Evolutionary conservation across 2,113 vertebrate species (phyloP).

Genomic region (Gambusia affinis): DNA sequence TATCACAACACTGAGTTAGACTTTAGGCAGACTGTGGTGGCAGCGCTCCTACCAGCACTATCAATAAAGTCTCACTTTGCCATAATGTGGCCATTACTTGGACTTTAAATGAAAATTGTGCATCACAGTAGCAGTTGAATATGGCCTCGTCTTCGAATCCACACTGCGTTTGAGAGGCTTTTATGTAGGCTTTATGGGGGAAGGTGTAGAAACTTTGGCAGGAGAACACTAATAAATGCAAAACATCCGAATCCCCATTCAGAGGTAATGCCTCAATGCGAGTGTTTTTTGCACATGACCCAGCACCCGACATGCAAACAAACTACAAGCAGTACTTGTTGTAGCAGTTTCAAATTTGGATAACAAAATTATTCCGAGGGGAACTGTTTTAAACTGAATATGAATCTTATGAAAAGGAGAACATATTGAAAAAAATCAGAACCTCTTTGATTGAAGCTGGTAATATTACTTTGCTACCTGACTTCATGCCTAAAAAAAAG

Average conservation of each 20-base stretch:
- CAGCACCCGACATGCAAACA: not conserved
- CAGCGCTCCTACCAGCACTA: conserved; percentile 9
- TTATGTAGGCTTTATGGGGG: not conserved
- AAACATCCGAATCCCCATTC: not conserved
- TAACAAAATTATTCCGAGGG: not conserved
- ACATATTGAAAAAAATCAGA: not conserved
- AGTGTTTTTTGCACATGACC: not conserved
- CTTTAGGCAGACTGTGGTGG: conserved; percentile 30
- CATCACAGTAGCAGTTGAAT: conserved; percentile 17
- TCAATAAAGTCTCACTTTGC: conserved; percentile 50
- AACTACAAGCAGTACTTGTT: not conserved
- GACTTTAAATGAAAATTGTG: conserved; percentile 41
- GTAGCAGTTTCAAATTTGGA: not conserved
- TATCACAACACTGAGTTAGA: conserved; percentile 51
- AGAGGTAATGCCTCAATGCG: not conserved
- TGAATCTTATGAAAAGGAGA: not conserved
- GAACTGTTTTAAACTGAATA: not conserved
- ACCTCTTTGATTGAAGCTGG: too few relatives aligned
- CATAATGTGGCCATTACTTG: conserved; percentile 53
- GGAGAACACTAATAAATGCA: not conserved
- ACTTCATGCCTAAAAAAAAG: too few relatives aligned
- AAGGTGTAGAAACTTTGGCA: not conserved
- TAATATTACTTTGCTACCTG: too few relatives aligned
- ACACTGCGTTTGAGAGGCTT: not conserved
- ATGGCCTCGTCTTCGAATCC: conserved; percentile 2